A percentile compares a stretch with the other conserved stretches of the same genome.
These are phyloP conservation scores for Ennomos quercinarius DNA, from an alignment of 2,888 invertebrate genomes.

Conservation along the genomic window DNA sequence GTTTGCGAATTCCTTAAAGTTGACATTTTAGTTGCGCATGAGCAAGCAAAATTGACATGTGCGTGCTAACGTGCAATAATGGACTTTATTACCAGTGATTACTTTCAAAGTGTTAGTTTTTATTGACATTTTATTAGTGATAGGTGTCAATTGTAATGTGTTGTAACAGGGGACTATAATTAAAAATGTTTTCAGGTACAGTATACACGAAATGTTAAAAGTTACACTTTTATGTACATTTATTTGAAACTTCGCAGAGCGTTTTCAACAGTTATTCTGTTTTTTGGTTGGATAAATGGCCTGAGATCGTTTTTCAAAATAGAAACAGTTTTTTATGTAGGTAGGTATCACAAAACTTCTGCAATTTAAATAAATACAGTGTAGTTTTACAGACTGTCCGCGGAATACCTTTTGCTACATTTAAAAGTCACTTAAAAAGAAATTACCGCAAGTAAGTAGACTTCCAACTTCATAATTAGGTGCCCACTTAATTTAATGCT, in stretches of 20 bases:
- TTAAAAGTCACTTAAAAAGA: slow-evolving; percentile 25
- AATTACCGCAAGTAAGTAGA: slow-evolving; percentile 9
- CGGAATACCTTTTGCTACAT: slow-evolving; percentile 16
- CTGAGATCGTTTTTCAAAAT: not conserved
- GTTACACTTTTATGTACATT: too few relatives aligned
- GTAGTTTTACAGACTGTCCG: slow-evolving; percentile 10
- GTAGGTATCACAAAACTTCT: slow-evolving; percentile 14
- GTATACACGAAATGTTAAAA: too few relatives aligned
- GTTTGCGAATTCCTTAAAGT: slow-evolving; percentile 13
- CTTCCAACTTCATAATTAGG: not conserved
- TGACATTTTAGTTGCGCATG: slow-evolving; percentile 23
- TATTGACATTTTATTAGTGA: slow-evolving; percentile 16
- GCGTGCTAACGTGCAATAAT: slow-evolving; percentile 20
- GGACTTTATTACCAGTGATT: slow-evolving; percentile 20
- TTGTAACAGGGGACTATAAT: slow-evolving; percentile 2
- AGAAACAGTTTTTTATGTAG: not conserved
- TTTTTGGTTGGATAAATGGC: too few relatives aligned
- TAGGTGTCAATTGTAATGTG: slow-evolving; percentile 9
- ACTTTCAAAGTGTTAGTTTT: slow-evolving; percentile 15
- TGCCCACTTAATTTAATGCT: too few relatives aligned
- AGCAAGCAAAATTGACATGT: slow-evolving; percentile 12
- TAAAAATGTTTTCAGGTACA: not conserved
- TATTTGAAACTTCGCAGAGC: not conserved
- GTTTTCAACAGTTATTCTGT: too few relatives aligned
- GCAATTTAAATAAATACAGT: slow-evolving; percentile 29